Conservation (phyloP, 2,797 vertebrate species). For the Intellagama lesueurii region DNA sequence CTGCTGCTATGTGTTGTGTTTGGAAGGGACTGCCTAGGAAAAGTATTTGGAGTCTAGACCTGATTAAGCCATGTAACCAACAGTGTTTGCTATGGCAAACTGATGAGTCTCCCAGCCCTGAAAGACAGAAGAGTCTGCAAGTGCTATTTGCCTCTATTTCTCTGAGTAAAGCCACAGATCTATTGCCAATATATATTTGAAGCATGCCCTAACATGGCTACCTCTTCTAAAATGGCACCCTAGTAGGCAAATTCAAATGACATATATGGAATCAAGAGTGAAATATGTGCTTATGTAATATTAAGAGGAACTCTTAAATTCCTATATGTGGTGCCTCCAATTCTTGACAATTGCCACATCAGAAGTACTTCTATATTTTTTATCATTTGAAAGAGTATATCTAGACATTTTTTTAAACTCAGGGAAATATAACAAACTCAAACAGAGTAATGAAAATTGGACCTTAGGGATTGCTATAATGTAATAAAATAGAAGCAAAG, state of each 20-base stretch:
- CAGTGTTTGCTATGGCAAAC: too few species aligned
- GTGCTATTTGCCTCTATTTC: too few species aligned
- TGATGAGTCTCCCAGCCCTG: too few species aligned
- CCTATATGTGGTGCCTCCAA: not conserved
- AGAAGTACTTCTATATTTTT: not conserved
- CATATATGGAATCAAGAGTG: conserved; percentile 3
- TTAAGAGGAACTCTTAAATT: not conserved
- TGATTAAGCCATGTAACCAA: too few species aligned
- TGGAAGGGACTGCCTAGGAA: not conserved
- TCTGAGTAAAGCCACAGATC: too few species aligned
- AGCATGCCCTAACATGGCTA: too few species aligned
- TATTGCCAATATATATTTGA: too few species aligned
- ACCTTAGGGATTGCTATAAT: not conserved
- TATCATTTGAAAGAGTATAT: not conserved
- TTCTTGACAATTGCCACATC: not conserved
- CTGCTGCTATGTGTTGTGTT: not conserved
- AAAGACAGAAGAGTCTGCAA: too few species aligned
- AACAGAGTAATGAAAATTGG: not conserved
- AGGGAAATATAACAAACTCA: not conserved
- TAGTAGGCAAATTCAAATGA: not conserved
- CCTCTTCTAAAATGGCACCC: not conserved
- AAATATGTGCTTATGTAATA: not conserved
- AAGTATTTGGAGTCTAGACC: not conserved
- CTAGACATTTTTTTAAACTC: not conserved
- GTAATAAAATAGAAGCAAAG: conserved; percentile 21